Conservation (phyloP, 2,888 invertebrate species). For the Meteorus cinctellus region DNA sequence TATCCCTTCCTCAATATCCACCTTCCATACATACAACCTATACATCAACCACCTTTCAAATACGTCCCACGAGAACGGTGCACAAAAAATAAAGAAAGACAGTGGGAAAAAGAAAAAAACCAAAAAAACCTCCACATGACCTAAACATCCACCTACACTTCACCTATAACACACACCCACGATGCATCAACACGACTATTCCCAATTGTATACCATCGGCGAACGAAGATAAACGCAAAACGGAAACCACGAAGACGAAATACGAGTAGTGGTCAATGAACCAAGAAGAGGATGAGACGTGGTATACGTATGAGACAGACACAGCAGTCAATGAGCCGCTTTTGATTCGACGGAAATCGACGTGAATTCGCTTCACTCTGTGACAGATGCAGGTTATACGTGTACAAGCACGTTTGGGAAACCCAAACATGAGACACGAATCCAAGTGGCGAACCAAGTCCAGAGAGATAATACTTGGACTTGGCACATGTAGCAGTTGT, state of each 20-base stretch:
- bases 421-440: conserved; percentile 46
- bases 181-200: too few species aligned
- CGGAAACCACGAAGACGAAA: conserved; percentile 1
- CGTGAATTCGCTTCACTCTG: conserved; percentile 38
- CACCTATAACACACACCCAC: too few species aligned
- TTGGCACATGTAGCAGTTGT: conserved; percentile 37
- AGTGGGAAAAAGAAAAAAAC: neutral
- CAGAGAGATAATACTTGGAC: conserved; percentile 33
- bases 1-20: neutral
- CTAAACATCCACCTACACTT: neutral
- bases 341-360: conserved; percentile 43
- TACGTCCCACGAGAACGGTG: neutral
- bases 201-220: too few species aligned
- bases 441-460: conserved; percentile 8
- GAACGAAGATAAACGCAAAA: neutral
- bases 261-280: neutral
- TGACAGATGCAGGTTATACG: neutral
- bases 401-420: neutral
- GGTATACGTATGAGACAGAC: neutral
- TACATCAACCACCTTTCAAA: neutral
- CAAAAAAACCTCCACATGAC: neutral
- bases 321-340: conserved; percentile 37
- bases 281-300: neutral
- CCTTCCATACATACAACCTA: neutral
- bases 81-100: neutral